Evolutionary conservation across 2,113 vertebrate species (phyloP).

Genomic region (Bolborhynchus lineola): DNA sequence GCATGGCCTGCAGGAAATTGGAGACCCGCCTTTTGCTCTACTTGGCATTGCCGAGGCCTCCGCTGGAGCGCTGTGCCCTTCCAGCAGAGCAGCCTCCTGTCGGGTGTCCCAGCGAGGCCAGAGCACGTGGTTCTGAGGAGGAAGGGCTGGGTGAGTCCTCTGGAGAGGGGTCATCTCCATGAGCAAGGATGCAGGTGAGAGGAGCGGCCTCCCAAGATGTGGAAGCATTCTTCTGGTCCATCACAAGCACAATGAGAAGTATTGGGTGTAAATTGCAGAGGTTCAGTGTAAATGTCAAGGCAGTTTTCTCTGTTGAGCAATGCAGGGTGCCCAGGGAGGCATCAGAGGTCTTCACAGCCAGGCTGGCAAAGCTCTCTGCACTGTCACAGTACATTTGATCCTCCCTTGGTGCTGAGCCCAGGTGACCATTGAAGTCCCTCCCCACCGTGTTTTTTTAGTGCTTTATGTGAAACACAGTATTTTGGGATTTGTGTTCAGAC

Average conservation of each 20-base stretch:
- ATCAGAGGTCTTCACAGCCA: background rate
- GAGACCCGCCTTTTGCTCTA: background rate
- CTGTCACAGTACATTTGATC: background rate
- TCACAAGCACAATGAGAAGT: background rate
- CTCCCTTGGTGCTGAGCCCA: background rate
- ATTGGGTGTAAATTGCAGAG: background rate
- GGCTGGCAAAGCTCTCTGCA: background rate
- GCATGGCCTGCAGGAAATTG: background rate
- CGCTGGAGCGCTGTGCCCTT: rapidly evolving
- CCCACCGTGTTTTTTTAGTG: background rate
- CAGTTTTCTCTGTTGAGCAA: background rate
- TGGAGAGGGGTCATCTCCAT: background rate
- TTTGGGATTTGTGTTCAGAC: background rate
- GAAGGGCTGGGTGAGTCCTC: background rate
- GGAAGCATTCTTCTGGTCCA: background rate
- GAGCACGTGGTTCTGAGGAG: background rate
- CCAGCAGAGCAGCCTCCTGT: background rate
- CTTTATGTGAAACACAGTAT: background rate
- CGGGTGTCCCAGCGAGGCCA: background rate
- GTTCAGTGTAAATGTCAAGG: background rate
- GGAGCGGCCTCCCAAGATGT: background rate
- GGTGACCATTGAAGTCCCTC: background rate
- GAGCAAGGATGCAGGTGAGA: background rate
- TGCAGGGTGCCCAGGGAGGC: background rate
- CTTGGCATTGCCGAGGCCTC: rapidly evolving